phyloP scores from a whole-genome alignment of 2,797 vertebrate species.

The Sphaeramia orbicularis region DNA sequence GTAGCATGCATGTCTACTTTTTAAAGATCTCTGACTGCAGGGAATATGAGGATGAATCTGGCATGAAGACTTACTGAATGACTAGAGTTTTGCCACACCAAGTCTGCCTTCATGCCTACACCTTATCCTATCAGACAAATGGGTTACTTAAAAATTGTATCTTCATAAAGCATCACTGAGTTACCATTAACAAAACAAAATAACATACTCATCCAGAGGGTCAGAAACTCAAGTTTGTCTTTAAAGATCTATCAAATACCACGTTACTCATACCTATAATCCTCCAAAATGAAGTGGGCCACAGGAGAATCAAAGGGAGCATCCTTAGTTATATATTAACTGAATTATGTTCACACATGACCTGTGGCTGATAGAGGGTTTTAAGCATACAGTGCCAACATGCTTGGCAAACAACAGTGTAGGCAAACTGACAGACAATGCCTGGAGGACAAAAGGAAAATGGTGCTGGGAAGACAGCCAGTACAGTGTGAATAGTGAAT shows the following conservation, averaged over 20 bases:
- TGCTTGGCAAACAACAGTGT: conserved; percentile 42
- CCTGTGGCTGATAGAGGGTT: conserved; percentile 32
- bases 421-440: conserved; percentile 34
- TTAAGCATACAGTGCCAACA: conserved; percentile 31
- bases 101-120: conserved; percentile 24
- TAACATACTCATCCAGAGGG: background rate
- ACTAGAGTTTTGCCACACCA: conserved; percentile 47
- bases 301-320: background rate
- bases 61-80: conserved; percentile 26
- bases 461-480: conserved; percentile 61
- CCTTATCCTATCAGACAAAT: conserved; percentile 16
- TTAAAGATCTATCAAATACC: background rate
- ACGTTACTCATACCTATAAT: background rate
- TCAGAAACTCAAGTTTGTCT: background rate
- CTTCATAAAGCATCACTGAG: background rate
- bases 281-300: background rate
- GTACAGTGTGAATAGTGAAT: conserved; percentile 53
- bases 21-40: conserved; percentile 32
- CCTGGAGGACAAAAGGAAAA: conserved; percentile 35
- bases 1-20: conserved; percentile 44
- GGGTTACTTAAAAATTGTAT: no score
- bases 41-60: conserved; percentile 51
- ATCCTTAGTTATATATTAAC: conserved; percentile 14
- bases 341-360: conserved; percentile 26
- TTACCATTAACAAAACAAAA: conserved; percentile 9